A percentile compares a stretch with the other conserved stretches of the same genome.
Evolutionary conservation across 2,797 vertebrate genomes (phyloP).

Genomic region (Distichodus sexfasciatus): DNA sequence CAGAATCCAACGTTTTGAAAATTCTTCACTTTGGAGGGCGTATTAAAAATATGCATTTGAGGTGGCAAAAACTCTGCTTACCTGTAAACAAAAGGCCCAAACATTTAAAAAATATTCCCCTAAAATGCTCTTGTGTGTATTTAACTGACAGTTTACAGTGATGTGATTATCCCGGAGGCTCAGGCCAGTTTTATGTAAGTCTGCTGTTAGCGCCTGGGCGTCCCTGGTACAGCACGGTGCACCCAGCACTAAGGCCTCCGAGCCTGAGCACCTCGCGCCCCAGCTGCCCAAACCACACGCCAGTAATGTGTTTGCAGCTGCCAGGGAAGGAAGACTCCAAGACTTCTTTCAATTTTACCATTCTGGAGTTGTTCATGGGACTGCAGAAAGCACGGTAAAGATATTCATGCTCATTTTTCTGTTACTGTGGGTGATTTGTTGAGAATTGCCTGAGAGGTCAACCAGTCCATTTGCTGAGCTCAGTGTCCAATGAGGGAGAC

Average conservation of each 20-base stretch:
- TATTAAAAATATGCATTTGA: too few species aligned
- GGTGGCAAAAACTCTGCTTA: too few species aligned
- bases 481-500: too few species aligned
- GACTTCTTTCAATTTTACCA: background rate
- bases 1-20: too few species aligned
- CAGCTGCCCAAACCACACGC: constrained; percentile 22
- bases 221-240: constrained; percentile 58
- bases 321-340: background rate
- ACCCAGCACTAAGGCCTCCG: constrained; percentile 39
- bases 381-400: constrained; percentile 21
- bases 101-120: too few species aligned
- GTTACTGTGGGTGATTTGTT: background rate
- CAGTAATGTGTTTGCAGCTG: constrained; percentile 18
- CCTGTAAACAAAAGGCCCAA: too few species aligned
- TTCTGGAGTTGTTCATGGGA: background rate
- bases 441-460: constrained; percentile 4
- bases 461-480: too few species aligned
- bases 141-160: constrained; percentile 25
- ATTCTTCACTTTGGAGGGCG: too few species aligned
- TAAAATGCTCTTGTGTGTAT: constrained; percentile 5
- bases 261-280: constrained; percentile 28
- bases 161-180: constrained; percentile 45
- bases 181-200: constrained; percentile 49
- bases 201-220: constrained; percentile 49
- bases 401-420: background rate